Conservation (phyloP, 2,797 vertebrate genomes). For the Coilia nasus region DNA sequence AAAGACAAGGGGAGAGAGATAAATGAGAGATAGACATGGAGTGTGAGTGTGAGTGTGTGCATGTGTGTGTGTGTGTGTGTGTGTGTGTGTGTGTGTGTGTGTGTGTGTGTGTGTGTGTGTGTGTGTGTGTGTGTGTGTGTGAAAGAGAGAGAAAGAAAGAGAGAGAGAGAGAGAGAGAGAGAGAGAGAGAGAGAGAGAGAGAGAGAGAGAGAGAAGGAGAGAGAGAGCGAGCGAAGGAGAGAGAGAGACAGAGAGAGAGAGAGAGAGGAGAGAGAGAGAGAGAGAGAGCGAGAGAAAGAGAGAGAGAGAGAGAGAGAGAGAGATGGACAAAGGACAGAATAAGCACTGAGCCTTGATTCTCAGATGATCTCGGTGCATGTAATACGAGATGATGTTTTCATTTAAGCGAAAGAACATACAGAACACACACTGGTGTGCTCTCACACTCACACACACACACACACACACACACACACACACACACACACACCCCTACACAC, state of each 20-base stretch:
- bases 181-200: too few species aligned
- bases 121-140: too few species aligned
- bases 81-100: too few species aligned
- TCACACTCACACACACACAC: too few species aligned
- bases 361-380: not conserved
- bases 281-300: not conserved
- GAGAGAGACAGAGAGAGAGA: not conserved
- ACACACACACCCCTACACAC: not conserved
- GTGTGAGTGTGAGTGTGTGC: too few species aligned
- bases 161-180: too few species aligned
- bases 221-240: not conserved
- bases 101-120: too few species aligned
- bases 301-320: not conserved
- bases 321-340: not conserved
- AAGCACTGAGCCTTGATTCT: not conserved
- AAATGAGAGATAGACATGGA: conserved; percentile 23
- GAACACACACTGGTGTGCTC: not conserved
- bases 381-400: not conserved
- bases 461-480: too few species aligned
- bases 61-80: too few species aligned
- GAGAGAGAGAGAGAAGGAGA: not conserved
- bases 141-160: too few species aligned
- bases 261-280: not conserved
- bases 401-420: not conserved
- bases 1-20: conserved; percentile 27